Evolutionary conservation across 2,113 vertebrate genomes (phyloP), one percentile per base, ranked within the genome.

Genomic region (Todiramphus saurophagus): DNA sequence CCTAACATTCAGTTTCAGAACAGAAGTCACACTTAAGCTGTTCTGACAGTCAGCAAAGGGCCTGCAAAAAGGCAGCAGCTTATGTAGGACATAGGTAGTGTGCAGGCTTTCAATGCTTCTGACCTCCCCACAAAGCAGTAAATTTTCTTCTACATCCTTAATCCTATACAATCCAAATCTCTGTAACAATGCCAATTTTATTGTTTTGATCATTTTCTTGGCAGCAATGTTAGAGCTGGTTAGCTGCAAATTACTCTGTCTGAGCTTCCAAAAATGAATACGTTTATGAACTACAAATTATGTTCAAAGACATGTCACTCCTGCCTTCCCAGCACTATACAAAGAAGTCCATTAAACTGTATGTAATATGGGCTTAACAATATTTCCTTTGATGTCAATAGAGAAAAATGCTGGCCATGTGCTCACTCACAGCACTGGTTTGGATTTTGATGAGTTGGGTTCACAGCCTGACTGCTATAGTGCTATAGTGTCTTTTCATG

Each of bases 191-290:
- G 90, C 69, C 94, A 92, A 2, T 83, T 84, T 80, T 67, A 96
- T 89, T 89, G 90, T 96, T 94, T 95, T 94, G 88, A 93, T 95
- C 64, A 68, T 87, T 87, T 94, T 94, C 66, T 96, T 96, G 92
- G 87, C 96, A 96, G 43, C 64, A 78, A 4, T 75, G 51, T 78
- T 82, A 82, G 73, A 94, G 64, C 58, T 92, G 70, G 86, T 91
- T 91, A 87, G 66, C 74, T 92, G 76, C 86, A 95, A 94, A 94
- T 96, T 95, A 78, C 86, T 89, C 48, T 79, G 56, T 77, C 60
- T 94, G 66, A 92, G 69, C 24, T 44, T 91, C 37, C n/a, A 84
- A 96, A 92, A 50, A 81, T 73, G 69, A 94, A 81, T 75, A 90
- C 3, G 9, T 93, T 96, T 92, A 84, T 89, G 80, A 91, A 92